These are phyloP conservation scores for Varecia variegata DNA, from an alignment of 2,797 vertebrate genomes.

Conservation along the genomic window DNA sequence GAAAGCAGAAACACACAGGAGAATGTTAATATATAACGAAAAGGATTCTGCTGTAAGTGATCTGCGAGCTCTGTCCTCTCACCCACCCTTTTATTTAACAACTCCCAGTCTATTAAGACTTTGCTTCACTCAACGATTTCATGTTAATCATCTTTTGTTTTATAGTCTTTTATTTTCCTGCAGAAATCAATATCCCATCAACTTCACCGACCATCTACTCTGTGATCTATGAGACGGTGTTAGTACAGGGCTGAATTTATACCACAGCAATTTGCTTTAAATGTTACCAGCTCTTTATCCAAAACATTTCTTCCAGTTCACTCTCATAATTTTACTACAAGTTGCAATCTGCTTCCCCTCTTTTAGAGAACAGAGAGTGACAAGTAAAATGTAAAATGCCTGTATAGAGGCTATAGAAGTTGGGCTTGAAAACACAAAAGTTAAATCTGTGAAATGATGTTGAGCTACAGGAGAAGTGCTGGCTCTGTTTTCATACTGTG, in stretches of 20 bases:
- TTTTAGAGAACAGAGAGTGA: conserved; percentile 38
- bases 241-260: conserved; percentile 62
- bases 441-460: background rate
- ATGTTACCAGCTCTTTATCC: conserved; percentile 57
- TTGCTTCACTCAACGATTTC: conserved; percentile 56
- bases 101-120: conserved; percentile 63
- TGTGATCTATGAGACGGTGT: conserved; percentile 71
- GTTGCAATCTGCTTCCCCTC: background rate
- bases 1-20: conserved; percentile 54
- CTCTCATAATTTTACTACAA: conserved; percentile 44
- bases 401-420: background rate
- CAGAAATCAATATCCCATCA: conserved; percentile 70
- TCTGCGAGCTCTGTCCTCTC: conserved; percentile 38
- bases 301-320: conserved; percentile 58
- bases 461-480: background rate
- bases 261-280: conserved; percentile 74
- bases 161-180: conserved; percentile 66
- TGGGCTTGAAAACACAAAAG: background rate
- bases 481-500: background rate
- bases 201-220: conserved; percentile 53
- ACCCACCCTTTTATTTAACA: conserved; percentile 69
- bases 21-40: conserved; percentile 32
- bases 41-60: conserved; percentile 50
- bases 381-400: conserved; percentile 9
- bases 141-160: conserved; percentile 77